phyloP scores from a whole-genome alignment of 1,140 invertebrate genomes.

The Atopsyche davidsoni region DNA sequence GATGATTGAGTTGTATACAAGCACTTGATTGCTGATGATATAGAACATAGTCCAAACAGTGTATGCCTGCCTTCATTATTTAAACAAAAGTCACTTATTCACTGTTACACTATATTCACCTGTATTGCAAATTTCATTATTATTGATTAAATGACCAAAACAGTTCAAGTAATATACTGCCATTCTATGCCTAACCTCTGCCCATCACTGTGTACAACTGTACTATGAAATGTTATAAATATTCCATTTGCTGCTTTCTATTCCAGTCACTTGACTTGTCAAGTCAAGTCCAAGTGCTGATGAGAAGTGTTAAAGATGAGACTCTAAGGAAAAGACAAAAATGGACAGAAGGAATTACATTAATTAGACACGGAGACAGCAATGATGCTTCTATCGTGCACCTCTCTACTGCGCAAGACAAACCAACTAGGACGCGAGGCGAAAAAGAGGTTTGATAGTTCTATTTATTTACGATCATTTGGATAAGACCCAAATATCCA shows the following conservation, averaged over 20 bases:
- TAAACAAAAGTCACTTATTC: too few relatives aligned
- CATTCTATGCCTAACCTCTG: neutral
- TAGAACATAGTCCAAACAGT: too few relatives aligned
- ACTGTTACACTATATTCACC: too few relatives aligned
- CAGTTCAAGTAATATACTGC: too few relatives aligned
- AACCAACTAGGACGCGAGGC: constrained; percentile 33
- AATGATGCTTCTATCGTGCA: constrained; percentile 27
- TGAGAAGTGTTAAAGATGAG: constrained; percentile 28
- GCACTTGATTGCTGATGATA: too few relatives aligned
- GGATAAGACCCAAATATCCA: neutral
- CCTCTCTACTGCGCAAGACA: constrained; percentile 36
- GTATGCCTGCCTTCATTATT: too few relatives aligned
- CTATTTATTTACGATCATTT: neutral
- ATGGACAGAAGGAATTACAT: constrained; percentile 31
- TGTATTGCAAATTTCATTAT: too few relatives aligned
- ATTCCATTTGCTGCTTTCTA: constrained; percentile 1
- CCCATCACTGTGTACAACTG: too few relatives aligned
- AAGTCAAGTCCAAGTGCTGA: constrained; percentile 43
- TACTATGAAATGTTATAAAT: constrained; percentile 5
- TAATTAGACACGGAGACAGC: constrained; percentile 26
- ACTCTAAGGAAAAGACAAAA: constrained; percentile 33
- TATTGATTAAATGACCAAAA: too few relatives aligned
- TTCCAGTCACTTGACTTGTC: constrained; percentile 39
- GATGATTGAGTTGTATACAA: too few relatives aligned
- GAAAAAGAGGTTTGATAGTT: constrained; percentile 34